phyloP scores from a whole-genome alignment of 2,888 invertebrate species.

The Saturnia japonica region DNA sequence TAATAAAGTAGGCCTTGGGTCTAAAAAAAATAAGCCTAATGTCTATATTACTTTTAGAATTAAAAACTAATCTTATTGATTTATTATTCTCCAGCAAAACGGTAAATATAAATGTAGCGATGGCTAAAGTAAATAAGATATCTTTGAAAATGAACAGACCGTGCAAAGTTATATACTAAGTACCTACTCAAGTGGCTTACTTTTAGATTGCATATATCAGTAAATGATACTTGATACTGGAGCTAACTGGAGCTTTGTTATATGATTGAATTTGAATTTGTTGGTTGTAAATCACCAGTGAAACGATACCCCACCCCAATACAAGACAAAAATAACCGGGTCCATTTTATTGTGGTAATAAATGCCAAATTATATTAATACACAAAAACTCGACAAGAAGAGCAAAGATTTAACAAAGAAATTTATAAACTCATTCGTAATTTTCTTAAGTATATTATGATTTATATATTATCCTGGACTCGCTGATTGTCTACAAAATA shows the following conservation, averaged over 20 bases:
- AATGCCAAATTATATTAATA: no score
- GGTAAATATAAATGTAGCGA: not conserved
- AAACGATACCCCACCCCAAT: no score
- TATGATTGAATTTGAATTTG: no score
- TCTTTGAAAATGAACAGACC: slow-evolving; percentile 12
- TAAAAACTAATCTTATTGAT: not conserved
- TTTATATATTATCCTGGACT: not conserved
- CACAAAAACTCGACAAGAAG: not conserved
- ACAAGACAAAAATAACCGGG: not conserved
- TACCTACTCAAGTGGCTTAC: not conserved
- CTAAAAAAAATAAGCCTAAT: no score
- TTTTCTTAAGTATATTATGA: not conserved
- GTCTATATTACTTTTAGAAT: not conserved
- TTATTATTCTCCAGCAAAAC: not conserved
- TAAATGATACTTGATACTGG: slow-evolving; percentile 8
- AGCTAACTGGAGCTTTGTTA: not conserved
- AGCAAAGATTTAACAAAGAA: not conserved
- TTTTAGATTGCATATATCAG: slow-evolving; percentile 7
- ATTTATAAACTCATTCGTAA: not conserved
- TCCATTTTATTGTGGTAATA: not conserved
- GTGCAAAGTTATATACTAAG: not conserved
- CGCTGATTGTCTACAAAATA: no score
- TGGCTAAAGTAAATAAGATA: not conserved
- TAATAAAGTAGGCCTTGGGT: not conserved
- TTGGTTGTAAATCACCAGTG: no score